Percentiles rank a stretch among this genome's conserved stretches.
phyloP scores from a whole-genome alignment of 2,113 vertebrate species.

The Notechis scutatus region DNA sequence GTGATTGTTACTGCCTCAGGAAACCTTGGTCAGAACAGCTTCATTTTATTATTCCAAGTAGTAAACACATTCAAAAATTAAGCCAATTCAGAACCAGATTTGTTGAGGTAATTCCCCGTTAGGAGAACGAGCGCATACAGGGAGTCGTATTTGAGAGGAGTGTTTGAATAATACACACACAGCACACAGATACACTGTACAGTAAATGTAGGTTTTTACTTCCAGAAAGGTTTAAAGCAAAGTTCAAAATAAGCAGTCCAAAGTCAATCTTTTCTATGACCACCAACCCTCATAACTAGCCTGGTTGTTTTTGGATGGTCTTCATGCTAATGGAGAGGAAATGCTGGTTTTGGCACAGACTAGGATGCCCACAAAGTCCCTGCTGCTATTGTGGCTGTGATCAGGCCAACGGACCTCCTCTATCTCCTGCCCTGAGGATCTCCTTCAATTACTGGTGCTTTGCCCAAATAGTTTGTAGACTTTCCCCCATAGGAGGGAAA shows the following conservation, averaged over 20 bases:
- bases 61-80: neutral
- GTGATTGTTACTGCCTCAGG: too few species aligned
- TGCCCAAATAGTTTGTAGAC: neutral
- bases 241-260: too few species aligned
- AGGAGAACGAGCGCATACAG: too few species aligned
- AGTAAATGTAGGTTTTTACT: too few species aligned
- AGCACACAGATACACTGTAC: too few species aligned
- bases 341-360: neutral
- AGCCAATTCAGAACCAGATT: neutral
- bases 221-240: too few species aligned
- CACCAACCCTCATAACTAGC: neutral
- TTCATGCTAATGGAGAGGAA: neutral
- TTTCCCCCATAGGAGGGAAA: neutral
- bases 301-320: neutral
- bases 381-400: neutral
- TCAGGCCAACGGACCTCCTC: neutral
- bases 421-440: neutral
- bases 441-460: neutral
- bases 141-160: too few species aligned
- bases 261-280: neutral
- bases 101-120: too few species aligned
- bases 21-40: neutral
- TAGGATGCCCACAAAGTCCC: neutral
- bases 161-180: too few species aligned
- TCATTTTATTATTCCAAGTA: neutral